A percentile compares a stretch with the other conserved stretches of the same genome.
Evolutionary conservation across 2,113 vertebrate species (phyloP).

Genomic region (Austrofundulus limnaeus): DNA sequence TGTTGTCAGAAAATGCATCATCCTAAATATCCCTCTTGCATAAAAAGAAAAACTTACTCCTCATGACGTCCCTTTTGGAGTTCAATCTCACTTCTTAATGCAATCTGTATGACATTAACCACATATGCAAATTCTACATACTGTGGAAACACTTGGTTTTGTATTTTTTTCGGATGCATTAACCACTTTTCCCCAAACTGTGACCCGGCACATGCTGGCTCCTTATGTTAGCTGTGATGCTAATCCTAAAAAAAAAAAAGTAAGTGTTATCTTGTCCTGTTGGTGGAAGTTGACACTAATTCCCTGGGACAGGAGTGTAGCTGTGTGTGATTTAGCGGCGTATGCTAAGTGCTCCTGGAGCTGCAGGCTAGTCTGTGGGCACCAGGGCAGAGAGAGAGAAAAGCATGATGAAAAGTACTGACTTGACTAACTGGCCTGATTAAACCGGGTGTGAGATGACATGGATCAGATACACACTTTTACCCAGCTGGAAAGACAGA

Average conservation of each 20-base stretch:
- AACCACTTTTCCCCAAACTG: conserved; percentile 24
- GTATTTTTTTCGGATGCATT: conserved; percentile 21
- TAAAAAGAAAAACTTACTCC: conserved; percentile 1
- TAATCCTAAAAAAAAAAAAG: conserved; percentile 65
- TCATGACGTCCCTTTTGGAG: conserved; percentile 18
- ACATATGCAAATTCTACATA: conserved; percentile 23
- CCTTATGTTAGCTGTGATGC: conserved; percentile 51
- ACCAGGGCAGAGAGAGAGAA: conserved; percentile 64
- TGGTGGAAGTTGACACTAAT: conserved; percentile 64
- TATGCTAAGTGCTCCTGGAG: conserved; percentile 75
- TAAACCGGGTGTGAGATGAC: conserved; percentile 71
- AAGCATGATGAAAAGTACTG: conserved; percentile 58
- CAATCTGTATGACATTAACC: conserved; percentile 25
- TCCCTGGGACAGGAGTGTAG: conserved; percentile 67
- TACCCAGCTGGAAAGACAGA: conserved; percentile 48
- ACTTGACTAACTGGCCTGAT: conserved; percentile 71
- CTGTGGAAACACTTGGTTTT: conserved; percentile 14
- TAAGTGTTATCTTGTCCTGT: conserved; percentile 56
- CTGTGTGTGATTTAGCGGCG: conserved; percentile 69
- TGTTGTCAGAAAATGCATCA: background rate
- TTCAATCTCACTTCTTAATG: conserved; percentile 22
- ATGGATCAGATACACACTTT: conserved; percentile 63
- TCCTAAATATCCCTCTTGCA: conserved; percentile 20
- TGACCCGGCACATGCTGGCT: conserved; percentile 15
- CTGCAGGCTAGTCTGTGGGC: conserved; percentile 71